Percentiles rank a stretch among this genome's conserved stretches.
These are phyloP conservation scores for Prionailurus viverrinus DNA, from an alignment of 2,113 vertebrate species.

Conservation along the genomic window DNA sequence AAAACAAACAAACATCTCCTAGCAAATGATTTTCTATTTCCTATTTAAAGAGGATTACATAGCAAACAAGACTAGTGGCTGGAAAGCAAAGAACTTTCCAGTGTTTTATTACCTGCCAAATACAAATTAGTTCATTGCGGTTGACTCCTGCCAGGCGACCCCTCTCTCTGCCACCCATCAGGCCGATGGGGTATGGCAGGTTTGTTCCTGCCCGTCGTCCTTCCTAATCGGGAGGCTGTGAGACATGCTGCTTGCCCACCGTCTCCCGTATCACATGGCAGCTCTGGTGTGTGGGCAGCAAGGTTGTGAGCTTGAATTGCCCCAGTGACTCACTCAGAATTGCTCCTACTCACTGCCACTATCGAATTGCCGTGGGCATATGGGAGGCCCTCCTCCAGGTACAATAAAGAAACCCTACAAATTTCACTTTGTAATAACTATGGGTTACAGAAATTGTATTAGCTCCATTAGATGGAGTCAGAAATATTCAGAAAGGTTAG, in stretches of 20 bases:
- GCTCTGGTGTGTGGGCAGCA: constrained; percentile 39
- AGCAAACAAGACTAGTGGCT: constrained; percentile 73
- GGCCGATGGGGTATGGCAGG: constrained; percentile 90
- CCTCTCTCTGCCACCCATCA: constrained; percentile 92
- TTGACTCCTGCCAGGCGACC: constrained; percentile 89
- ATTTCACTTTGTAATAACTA: constrained; percentile 88
- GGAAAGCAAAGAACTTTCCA: constrained; percentile 72
- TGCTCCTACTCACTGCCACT: constrained; percentile 56
- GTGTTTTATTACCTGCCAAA: constrained; percentile 87
- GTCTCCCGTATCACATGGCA: constrained; percentile 65
- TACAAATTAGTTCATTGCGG: constrained; percentile 88
- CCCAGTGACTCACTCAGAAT: constrained; percentile 84
- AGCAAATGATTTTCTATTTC: constrained; percentile 72
- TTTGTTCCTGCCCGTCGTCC: constrained; percentile 86
- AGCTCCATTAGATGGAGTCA: constrained; percentile 86
- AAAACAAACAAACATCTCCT: not conserved
- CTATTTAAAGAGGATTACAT: constrained; percentile 80
- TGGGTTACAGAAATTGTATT: constrained; percentile 87
- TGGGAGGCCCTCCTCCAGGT: constrained; percentile 83
- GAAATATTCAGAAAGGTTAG: constrained; percentile 86
- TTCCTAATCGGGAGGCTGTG: constrained; percentile 87
- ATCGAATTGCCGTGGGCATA: constrained; percentile 75
- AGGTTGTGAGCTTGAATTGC: constrained; percentile 76
- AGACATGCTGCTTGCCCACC: constrained; percentile 80
- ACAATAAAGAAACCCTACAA: constrained; percentile 82